phyloP scores from a whole-genome alignment of 2,888 invertebrate species.

The Erpobdella octoculata region DNA sequence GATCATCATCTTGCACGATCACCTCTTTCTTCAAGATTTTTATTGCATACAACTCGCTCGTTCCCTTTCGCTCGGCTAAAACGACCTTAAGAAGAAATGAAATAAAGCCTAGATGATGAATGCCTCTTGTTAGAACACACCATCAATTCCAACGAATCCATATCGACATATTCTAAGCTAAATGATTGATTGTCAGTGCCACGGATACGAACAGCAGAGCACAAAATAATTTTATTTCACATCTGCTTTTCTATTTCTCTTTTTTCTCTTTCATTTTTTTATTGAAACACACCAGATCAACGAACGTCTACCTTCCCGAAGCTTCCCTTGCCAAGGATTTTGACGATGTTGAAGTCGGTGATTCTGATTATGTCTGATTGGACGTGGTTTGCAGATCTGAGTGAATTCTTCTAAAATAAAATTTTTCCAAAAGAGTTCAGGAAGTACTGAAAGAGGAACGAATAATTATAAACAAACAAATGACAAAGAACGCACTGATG shows the following conservation, averaged over 20 bases:
- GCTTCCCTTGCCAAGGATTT: conserved; percentile 90
- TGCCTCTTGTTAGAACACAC: too few species aligned
- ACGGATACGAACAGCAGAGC: too few species aligned
- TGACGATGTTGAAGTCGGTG: conserved; percentile 94
- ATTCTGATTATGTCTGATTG: conserved; percentile 78
- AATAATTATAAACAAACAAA: not conserved
- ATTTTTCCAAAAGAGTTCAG: not conserved
- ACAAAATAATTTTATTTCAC: too few species aligned
- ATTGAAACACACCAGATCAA: not conserved
- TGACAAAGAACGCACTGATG: not conserved
- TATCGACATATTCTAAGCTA: too few species aligned
- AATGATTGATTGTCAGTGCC: too few species aligned
- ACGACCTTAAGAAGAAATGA: too few species aligned
- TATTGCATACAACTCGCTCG: conserved; percentile 93
- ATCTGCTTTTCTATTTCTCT: too few species aligned
- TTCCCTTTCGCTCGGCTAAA: conserved; percentile 91
- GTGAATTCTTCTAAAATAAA: not conserved
- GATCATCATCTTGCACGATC: conserved; percentile 92
- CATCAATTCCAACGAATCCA: too few species aligned
- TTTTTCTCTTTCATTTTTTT: too few species aligned
- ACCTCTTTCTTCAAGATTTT: conserved; percentile 98
- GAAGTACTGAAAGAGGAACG: too few species aligned
- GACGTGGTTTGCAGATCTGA: not conserved
- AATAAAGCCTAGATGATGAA: too few species aligned
- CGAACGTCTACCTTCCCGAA: conserved; percentile 80